These are phyloP conservation scores for Lethocerus indicus DNA, from an alignment of 1,140 invertebrate genomes.

Conservation along the genomic window DNA sequence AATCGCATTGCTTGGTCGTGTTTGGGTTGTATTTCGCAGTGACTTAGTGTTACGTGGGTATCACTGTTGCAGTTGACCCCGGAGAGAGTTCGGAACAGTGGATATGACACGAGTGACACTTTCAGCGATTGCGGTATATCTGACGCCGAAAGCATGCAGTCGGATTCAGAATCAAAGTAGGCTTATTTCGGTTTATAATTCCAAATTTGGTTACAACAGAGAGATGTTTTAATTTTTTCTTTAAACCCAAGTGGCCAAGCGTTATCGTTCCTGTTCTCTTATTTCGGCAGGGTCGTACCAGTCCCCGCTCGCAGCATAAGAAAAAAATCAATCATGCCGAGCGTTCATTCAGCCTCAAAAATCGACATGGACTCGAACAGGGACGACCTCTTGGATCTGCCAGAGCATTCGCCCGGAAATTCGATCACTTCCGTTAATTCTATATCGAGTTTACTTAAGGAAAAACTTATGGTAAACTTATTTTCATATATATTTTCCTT, in stretches of 20 bases:
- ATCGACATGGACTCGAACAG: constrained; percentile 19
- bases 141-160: constrained; percentile 16
- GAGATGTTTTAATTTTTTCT: too few species aligned
- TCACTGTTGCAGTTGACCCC: constrained; percentile 20
- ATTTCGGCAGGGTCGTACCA: too few species aligned
- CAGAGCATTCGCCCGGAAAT: constrained; percentile 35
- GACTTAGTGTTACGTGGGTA: too few species aligned
- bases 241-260: too few species aligned
- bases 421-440: constrained; percentile 70
- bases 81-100: constrained; percentile 18
- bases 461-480: constrained; percentile 64
- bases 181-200: too few species aligned
- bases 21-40: too few species aligned
- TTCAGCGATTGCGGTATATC: constrained; percentile 20
- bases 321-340: constrained; percentile 27
- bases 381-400: constrained; percentile 23
- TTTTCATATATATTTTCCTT: too few species aligned
- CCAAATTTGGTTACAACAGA: too few species aligned
- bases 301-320: constrained; percentile 23
- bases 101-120: constrained; percentile 22
- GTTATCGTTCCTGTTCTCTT: too few species aligned
- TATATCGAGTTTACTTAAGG: constrained; percentile 58
- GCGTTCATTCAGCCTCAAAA: not conserved
- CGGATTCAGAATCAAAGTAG: constrained; percentile 11
- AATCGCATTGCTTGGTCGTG: too few species aligned